Conservation (phyloP, 2,797 vertebrate species). For the Poeciliopsis turneri region DNA sequence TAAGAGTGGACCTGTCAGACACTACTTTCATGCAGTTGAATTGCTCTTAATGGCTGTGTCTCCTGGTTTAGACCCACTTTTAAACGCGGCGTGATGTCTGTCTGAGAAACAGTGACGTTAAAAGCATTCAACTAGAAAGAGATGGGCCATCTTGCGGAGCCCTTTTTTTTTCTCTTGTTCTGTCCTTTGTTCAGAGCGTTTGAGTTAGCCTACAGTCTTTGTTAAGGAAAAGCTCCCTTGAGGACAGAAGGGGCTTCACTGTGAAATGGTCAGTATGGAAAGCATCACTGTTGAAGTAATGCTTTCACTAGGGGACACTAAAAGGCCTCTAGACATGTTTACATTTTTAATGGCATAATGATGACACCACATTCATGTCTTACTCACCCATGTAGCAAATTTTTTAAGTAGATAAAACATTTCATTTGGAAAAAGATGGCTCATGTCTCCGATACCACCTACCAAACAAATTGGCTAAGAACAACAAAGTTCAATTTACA, state of each 20-base stretch:
- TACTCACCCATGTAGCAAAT: slow-evolving; percentile 77
- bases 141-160: slow-evolving; percentile 49
- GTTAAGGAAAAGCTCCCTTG: slow-evolving; percentile 57
- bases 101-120: slow-evolving; percentile 67
- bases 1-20: slow-evolving; percentile 81
- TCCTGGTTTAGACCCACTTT: slow-evolving; percentile 75
- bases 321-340: slow-evolving; percentile 76
- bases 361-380: slow-evolving; percentile 78
- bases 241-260: slow-evolving; percentile 55
- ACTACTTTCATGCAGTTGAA: slow-evolving; percentile 78
- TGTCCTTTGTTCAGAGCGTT: slow-evolving; percentile 56
- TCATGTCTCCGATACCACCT: slow-evolving; percentile 73
- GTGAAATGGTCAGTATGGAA: slow-evolving; percentile 70
- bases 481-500: slow-evolving; percentile 83
- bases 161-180: slow-evolving; percentile 19
- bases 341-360: slow-evolving; percentile 84
- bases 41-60: slow-evolving; percentile 81
- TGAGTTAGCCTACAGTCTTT: slow-evolving; percentile 63
- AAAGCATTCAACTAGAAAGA: slow-evolving; percentile 66
- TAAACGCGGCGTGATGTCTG: slow-evolving; percentile 66
- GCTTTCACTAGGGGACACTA: slow-evolving; percentile 64
- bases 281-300: slow-evolving; percentile 63
- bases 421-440: slow-evolving; percentile 70
- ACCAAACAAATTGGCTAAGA: slow-evolving; percentile 77
- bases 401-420: slow-evolving; percentile 76